Evolutionary conservation across 2,113 vertebrate genomes (phyloP).

Genomic region (Columba janthina): DNA sequence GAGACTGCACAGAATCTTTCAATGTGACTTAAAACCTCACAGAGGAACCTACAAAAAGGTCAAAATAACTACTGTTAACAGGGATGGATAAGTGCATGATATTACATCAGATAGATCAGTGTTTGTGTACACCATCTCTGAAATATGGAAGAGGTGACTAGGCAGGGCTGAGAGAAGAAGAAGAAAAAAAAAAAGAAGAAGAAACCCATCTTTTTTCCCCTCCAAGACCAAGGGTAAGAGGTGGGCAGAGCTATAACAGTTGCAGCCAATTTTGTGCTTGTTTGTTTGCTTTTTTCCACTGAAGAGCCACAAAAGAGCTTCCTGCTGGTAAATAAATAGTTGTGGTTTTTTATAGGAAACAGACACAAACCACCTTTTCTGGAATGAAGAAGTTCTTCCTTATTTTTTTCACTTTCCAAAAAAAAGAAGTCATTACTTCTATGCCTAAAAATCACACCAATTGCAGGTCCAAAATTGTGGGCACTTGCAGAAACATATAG

Average conservation of each 20-base stretch:
- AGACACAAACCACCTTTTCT: neutral
- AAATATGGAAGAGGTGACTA: neutral
- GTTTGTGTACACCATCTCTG: neutral
- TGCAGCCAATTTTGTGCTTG: neutral
- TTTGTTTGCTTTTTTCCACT: neutral
- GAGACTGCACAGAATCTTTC: neutral
- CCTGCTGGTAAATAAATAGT: neutral
- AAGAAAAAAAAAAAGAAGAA: neutral
- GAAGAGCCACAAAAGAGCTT: neutral
- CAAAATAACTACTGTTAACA: neutral
- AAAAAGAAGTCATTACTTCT: neutral
- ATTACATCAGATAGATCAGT: neutral
- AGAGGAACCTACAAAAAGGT: neutral
- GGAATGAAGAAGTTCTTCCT: neutral
- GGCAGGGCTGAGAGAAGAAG: neutral
- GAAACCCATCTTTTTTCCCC: neutral
- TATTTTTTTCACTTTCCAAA: neutral
- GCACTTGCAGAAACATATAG: fast-evolving
- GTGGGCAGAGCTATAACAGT: neutral
- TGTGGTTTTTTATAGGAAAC: neutral
- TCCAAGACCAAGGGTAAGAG: neutral
- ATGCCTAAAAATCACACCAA: neutral
- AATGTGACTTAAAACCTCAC: fast-evolving
- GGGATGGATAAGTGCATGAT: neutral
- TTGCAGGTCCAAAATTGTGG: neutral